Percentiles rank a stretch among this genome's conserved stretches.
phyloP scores from a whole-genome alignment of 2,888 invertebrate species.

The Crossocerus cetratus region DNA sequence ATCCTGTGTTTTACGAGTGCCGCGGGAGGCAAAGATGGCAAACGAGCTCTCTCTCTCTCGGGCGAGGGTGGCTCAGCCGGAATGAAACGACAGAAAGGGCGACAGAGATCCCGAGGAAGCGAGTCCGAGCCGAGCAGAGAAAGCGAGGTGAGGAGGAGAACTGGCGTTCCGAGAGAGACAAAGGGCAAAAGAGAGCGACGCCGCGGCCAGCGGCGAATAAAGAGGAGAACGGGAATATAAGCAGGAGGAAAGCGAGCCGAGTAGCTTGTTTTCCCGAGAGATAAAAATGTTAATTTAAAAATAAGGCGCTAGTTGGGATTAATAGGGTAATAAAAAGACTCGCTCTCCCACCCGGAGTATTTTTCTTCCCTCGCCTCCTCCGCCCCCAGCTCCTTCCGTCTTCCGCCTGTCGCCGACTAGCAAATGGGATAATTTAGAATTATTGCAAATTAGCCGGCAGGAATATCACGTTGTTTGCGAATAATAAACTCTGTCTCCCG shows the following conservation, averaged over 20 bases:
- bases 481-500: conserved; percentile 61
- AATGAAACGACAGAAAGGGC: conserved; percentile 1
- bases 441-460: conserved; percentile 67
- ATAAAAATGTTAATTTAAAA: conserved; percentile 76
- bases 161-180: conserved; percentile 45
- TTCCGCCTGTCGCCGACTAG: conserved; percentile 55
- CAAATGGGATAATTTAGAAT: conserved; percentile 70
- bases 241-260: conserved; percentile 33
- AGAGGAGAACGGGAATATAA: too few species aligned
- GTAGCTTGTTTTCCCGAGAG: conserved; percentile 71
- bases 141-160: conserved; percentile 19
- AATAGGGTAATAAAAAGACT: conserved; percentile 74
- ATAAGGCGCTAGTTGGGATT: conserved; percentile 74
- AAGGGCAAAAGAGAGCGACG: conserved; percentile 35
- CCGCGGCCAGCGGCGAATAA: conserved; percentile 4
- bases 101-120: background rate
- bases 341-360: conserved; percentile 62
- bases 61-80: conserved; percentile 28
- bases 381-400: conserved; percentile 51
- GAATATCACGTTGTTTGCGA: conserved; percentile 61
- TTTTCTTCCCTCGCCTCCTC: conserved; percentile 60
- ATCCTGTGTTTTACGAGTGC: conserved; percentile 71
- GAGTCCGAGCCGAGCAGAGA: conserved; percentile 1
- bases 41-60: conserved; percentile 48
- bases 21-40: conserved; percentile 49